Base-by-base conservation (phyloP, 2,113 vertebrate species). In the Peromyscus leucopus region DNA sequence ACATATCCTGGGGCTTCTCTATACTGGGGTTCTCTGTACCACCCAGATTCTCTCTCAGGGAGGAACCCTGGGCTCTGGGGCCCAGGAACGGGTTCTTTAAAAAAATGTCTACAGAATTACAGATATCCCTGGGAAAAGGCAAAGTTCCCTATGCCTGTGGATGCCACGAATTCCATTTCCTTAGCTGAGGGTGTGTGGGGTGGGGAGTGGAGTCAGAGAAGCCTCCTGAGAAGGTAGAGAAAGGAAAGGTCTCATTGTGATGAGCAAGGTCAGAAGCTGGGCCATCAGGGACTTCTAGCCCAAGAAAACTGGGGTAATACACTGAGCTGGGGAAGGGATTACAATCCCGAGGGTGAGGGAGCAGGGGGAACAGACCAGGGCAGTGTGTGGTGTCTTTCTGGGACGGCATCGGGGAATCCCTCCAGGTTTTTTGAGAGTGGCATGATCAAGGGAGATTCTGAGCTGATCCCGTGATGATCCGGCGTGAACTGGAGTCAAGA, bases 261-360 rank as follows among this genome's bases (percentile, higher is more conserved):
- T 21, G 12, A 5, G 5, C 46, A 65, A 42, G 91, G 51, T 59
- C 79, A 69, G 86, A 89, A 85, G 74, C 1, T 3, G 28, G 48
- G 51, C 8, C 7, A 15, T 46, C 39, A 2, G 5, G 79, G 42
- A 21, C 48, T 83, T 93, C 7, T 9, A 48, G 31, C 31, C 57
- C 16, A 92, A 59, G 42, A 19, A 80, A 80, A 51, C 33, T n/a
- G 21, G 42, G 63, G 16, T 65, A 46, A 59, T 16, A 36, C 69
- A 11, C 1, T 61, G 28, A 59, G 33, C 11, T n/a, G 1, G 24
- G 24, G 69, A 5, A 87, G 7, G 12, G 28, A 31, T 7, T 31
- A 76, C 59, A 59, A 31, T 10, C 22, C 2, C 0, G 1, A 67
- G 7, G 19, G 0, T 28, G 5, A 21, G 33, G 51, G 69, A 71